Conservation (phyloP, 1,140 invertebrate genomes). For the Apis cerana region DNA sequence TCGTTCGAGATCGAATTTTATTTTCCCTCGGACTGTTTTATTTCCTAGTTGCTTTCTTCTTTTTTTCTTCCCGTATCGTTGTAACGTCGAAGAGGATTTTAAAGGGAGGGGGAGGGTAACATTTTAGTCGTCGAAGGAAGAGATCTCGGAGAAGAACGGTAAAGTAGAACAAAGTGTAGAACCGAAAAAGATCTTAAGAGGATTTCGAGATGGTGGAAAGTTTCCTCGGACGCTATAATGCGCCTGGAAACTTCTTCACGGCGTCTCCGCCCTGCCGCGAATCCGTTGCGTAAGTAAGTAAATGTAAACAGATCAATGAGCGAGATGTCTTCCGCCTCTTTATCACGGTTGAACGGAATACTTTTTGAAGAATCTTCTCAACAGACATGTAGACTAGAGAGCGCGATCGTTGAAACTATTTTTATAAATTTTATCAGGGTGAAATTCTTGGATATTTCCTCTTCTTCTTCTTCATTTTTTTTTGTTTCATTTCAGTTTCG, state of each 20-base stretch:
- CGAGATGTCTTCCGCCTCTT: background rate
- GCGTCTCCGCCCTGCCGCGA: background rate
- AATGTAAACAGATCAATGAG: constrained; percentile 30
- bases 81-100: background rate
- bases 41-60: background rate
- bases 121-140: too few species aligned
- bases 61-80: background rate
- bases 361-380: background rate
- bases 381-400: too few species aligned
- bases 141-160: background rate
- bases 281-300: constrained; percentile 11
- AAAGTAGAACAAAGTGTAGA: constrained; percentile 46
- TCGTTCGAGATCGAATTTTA: too few species aligned
- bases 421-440: too few species aligned
- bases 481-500: too few species aligned
- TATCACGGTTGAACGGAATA: background rate
- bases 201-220: constrained; percentile 30
- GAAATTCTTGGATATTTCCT: too few species aligned
- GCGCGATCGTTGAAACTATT: too few species aligned
- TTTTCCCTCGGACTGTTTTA: background rate
- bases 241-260: background rate
- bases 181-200: constrained; percentile 44
- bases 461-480: too few species aligned
- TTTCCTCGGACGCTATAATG: constrained; percentile 26
- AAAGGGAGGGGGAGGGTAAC: background rate